These are phyloP conservation scores for Globicephala melas DNA, from an alignment of 2,113 vertebrate species.

Conservation along the genomic window DNA sequence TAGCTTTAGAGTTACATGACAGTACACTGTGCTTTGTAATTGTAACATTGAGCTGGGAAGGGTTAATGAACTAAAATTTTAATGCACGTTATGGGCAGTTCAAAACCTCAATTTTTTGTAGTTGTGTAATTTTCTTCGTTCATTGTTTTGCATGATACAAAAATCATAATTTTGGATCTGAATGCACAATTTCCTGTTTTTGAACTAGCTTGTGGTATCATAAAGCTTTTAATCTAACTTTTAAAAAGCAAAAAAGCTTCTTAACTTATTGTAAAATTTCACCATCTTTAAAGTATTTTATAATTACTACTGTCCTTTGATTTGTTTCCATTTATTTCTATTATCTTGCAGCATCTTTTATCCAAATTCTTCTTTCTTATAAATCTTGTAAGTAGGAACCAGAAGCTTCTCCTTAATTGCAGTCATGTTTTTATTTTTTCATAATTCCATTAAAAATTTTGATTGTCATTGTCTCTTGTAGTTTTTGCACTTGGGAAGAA, in stretches of 20 bases:
- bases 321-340: conserved; percentile 99
- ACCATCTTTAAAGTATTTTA: conserved; percentile 94
- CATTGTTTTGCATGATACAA: conserved; percentile 89
- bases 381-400: conserved; percentile 99
- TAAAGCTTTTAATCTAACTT: conserved; percentile 86
- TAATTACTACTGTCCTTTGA: conserved; percentile 98
- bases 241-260: conserved; percentile 84
- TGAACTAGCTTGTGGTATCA: conserved; percentile 85
- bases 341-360: conserved; percentile 99
- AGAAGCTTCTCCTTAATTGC: conserved; percentile 96
- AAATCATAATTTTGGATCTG: conserved; percentile 84
- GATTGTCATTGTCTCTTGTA: conserved; percentile 88
- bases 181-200: conserved; percentile 85
- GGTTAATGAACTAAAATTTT: conserved; percentile 75
- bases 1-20: conserved; percentile 54
- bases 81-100: conserved; percentile 64
- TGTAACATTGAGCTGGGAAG: conserved; percentile 78
- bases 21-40: conserved; percentile 59
- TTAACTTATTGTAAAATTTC: conserved; percentile 86
- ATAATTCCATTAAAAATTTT: conserved; percentile 84
- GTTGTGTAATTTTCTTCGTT: conserved; percentile 83
- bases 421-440: conserved; percentile 90
- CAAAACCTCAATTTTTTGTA: conserved; percentile 71
- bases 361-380: conserved; percentile 99
- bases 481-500: conserved; percentile 88